Percentiles rank a stretch among this genome's conserved stretches.
Conservation (phyloP, 2,797 vertebrate species). For the Iguana delicatissima region DNA sequence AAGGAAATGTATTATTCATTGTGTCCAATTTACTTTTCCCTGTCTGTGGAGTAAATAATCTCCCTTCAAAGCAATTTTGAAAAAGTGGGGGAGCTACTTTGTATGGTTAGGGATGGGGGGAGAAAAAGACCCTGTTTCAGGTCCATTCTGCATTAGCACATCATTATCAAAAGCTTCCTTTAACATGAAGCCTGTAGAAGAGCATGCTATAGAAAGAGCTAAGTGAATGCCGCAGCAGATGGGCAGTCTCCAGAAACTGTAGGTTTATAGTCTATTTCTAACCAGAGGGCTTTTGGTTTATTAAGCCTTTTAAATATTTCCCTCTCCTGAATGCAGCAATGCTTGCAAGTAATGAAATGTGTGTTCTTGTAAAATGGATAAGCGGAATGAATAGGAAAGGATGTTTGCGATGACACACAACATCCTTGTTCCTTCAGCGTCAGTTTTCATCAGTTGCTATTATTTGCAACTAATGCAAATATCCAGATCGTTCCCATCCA, state of each 20-base stretch:
- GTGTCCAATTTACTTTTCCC: constrained; percentile 34
- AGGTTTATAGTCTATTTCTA: not conserved
- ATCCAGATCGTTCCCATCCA: not conserved
- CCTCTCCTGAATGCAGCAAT: not conserved
- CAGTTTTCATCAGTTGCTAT: not conserved
- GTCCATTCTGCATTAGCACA: constrained; percentile 24
- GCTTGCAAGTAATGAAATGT: not conserved
- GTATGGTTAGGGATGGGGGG: not conserved
- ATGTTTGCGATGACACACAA: not conserved
- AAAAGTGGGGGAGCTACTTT: not conserved
- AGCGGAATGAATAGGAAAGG: not conserved
- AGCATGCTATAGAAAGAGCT: not conserved
- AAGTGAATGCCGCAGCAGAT: constrained; percentile 29
- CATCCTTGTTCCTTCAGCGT: not conserved
- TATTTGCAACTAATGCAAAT: not conserved
- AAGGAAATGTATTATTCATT: not conserved
- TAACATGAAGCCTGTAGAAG: constrained; percentile 24
- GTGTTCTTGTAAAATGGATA: not conserved
- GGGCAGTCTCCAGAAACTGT: not conserved
- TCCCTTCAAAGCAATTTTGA: constrained; percentile 49
- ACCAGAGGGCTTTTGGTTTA: not conserved
- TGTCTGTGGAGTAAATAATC: constrained; percentile 41
- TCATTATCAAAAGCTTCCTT: constrained; percentile 23
- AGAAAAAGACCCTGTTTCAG: constrained; percentile 5
- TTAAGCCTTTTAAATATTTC: not conserved